Percentiles rank a stretch among this genome's conserved stretches.
Conservation (phyloP, 2,113 vertebrate genomes). For the Charina bottae region DNA sequence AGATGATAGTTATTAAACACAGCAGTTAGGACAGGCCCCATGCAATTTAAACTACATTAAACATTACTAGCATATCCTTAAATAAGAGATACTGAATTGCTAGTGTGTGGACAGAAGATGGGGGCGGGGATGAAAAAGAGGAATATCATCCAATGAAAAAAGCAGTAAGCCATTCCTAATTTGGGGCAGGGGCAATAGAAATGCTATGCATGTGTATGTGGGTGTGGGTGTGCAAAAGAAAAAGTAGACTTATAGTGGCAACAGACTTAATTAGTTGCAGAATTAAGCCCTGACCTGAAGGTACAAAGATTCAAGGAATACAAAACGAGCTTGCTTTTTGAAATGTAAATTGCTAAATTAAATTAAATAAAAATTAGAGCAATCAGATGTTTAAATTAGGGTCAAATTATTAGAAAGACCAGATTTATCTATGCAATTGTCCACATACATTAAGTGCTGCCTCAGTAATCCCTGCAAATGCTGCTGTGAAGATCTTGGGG, state of each 20-base stretch:
- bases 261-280: neutral
- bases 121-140: neutral
- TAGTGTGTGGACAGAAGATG: neutral
- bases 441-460: neutral
- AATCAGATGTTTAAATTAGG: neutral
- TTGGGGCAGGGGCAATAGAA: neutral
- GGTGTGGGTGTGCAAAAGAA: neutral
- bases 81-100: constrained; percentile 43
- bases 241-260: neutral
- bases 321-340: neutral
- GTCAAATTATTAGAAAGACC: neutral
- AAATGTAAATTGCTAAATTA: neutral
- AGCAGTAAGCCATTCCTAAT: neutral
- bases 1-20: constrained; percentile 85
- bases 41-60: constrained; percentile 46
- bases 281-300: neutral
- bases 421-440: neutral
- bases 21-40: constrained; percentile 43
- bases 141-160: neutral
- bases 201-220: neutral
- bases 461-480: neutral
- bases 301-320: neutral
- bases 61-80: constrained; percentile 44
- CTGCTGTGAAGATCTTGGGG: too few relatives aligned
- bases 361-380: neutral